phyloP scores from a whole-genome alignment of 64 coral and sea anemone species.

The Actinia tenebrosa region DNA sequence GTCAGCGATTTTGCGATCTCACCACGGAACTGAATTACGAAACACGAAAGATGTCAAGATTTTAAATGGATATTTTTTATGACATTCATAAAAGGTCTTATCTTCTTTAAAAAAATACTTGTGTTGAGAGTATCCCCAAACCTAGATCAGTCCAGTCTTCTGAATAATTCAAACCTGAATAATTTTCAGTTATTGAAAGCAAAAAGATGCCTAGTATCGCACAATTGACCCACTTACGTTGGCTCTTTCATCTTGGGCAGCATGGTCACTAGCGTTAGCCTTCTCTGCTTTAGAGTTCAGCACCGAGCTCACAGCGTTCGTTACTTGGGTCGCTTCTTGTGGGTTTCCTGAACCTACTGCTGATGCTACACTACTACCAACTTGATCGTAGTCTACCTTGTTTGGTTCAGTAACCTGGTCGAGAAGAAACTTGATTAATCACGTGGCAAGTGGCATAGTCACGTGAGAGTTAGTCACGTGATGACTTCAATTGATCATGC shows the following conservation, averaged over 20 bases:
- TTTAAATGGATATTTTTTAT: neutral
- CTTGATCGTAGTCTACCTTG: slow-evolving; percentile 35
- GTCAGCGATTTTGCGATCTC: slow-evolving; percentile 42
- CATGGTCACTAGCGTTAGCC: neutral
- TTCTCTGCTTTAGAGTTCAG: slow-evolving; percentile 60
- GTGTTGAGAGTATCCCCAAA: too few relatives aligned
- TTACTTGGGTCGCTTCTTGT: slow-evolving; percentile 60
- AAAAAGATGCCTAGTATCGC: too few relatives aligned
- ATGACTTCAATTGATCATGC: too few relatives aligned
- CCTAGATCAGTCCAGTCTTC: too few relatives aligned
- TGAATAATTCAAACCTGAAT: too few relatives aligned
- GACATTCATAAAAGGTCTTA: too few relatives aligned
- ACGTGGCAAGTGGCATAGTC: too few relatives aligned
- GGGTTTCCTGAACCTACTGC: neutral
- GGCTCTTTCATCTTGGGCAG: slow-evolving; percentile 36
- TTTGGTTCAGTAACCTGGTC: slow-evolving; percentile 41
- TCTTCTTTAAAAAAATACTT: too few relatives aligned
- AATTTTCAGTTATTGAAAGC: too few relatives aligned
- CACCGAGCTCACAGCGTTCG: slow-evolving; percentile 76
- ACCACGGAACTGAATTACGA: slow-evolving; percentile 56
- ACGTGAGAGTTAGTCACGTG: too few relatives aligned
- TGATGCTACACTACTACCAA: neutral
- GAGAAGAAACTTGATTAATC: neutral
- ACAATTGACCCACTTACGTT: slow-evolving; percentile 18
- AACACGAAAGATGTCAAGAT: neutral